Percentiles rank a stretch among this genome's conserved stretches.
Conservation (phyloP, 2,888 invertebrate species). For the Agrochola macilenta region DNA sequence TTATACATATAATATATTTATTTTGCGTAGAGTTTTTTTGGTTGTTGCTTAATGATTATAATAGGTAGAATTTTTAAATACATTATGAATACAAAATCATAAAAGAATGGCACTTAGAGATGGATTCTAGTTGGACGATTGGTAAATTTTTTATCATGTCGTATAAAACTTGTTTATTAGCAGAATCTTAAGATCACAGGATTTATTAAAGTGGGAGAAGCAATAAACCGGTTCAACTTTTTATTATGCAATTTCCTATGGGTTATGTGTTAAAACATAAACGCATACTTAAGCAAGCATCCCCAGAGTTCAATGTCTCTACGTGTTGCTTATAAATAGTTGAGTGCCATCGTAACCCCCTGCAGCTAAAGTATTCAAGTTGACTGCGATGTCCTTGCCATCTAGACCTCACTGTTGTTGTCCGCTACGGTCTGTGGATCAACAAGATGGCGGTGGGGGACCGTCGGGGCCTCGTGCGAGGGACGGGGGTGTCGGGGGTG, state of each 20-base stretch:
- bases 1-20: background rate
- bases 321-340: slow-evolving; percentile 57
- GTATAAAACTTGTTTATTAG: slow-evolving; percentile 66
- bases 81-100: background rate
- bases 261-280: slow-evolving; percentile 62
- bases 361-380: slow-evolving; percentile 68
- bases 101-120: slow-evolving; percentile 1
- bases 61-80: slow-evolving; percentile 3
- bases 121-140: slow-evolving; percentile 26
- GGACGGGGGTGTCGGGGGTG: slow-evolving; percentile 78
- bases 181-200: slow-evolving; percentile 63
- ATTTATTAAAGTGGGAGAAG: slow-evolving; percentile 73
- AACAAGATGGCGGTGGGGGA: slow-evolving; percentile 86
- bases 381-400: slow-evolving; percentile 79
- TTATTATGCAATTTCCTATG: slow-evolving; percentile 75
- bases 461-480: slow-evolving; percentile 72
- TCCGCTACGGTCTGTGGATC: slow-evolving; percentile 80
- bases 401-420: slow-evolving; percentile 76
- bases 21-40: background rate
- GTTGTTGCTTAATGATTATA: background rate
- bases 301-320: slow-evolving; percentile 69
- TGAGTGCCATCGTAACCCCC: slow-evolving; percentile 63
- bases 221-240: slow-evolving; percentile 73
- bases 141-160: slow-evolving; percentile 43
- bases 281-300: slow-evolving; percentile 49